These are phyloP conservation scores for Phalera bucephala DNA, from an alignment of 2,888 invertebrate genomes.

Conservation along the genomic window DNA sequence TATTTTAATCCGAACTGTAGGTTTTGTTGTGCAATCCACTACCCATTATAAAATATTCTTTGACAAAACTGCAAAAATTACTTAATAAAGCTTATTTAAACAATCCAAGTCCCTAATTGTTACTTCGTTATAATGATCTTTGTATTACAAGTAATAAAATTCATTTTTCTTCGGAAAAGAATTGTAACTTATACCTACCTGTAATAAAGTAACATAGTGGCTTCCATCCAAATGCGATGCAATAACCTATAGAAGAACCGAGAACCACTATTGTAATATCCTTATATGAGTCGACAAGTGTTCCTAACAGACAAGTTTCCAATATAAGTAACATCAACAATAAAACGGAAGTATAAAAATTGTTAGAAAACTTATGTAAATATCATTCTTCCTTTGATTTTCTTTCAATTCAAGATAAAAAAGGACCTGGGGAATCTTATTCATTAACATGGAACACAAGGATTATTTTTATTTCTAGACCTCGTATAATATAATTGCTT, in stretches of 20 bases:
- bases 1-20: no score
- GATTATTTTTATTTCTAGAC: no score
- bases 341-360: no score
- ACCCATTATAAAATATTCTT: slow-evolving; percentile 40
- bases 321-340: slow-evolving; percentile 24
- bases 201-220: slow-evolving; percentile 30
- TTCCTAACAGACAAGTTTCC: slow-evolving; percentile 26
- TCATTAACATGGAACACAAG: no score
- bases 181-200: slow-evolving; percentile 6
- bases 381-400: no score
- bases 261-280: slow-evolving; percentile 36
- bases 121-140: slow-evolving; percentile 7
- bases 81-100: slow-evolving; percentile 30
- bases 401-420: no score
- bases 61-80: slow-evolving; percentile 40
- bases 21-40: slow-evolving; percentile 20
- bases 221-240: slow-evolving; percentile 44
- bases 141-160: slow-evolving; percentile 2
- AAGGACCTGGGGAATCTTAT: no score
- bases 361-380: no score
- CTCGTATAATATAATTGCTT: no score
- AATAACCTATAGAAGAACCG: slow-evolving; percentile 31
- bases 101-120: slow-evolving; percentile 7
- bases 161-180: not conserved
- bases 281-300: slow-evolving; percentile 32